phyloP scores from a whole-genome alignment of 2,797 vertebrate genomes.

The Cirrhinus mrigala region DNA sequence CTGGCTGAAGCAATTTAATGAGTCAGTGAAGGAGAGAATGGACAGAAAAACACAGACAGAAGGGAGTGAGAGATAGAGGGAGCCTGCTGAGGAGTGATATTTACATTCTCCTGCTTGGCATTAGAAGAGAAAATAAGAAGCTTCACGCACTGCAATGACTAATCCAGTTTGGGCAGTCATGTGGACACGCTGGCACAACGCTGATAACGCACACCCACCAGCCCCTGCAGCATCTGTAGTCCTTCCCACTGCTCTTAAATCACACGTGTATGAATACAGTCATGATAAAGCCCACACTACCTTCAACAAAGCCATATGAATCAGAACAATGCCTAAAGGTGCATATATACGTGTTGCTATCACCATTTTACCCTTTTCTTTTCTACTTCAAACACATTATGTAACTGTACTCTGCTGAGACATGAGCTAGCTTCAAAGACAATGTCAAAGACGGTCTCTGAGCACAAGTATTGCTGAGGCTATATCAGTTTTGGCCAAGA shows the following conservation, averaged over 20 bases:
- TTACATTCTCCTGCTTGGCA: slow-evolving; percentile 37
- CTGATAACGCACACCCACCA: slow-evolving; percentile 45
- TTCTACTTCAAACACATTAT: slow-evolving; percentile 37
- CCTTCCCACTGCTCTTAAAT: slow-evolving; percentile 20
- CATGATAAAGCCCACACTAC: slow-evolving; percentile 28
- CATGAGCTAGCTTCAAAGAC: slow-evolving; percentile 23
- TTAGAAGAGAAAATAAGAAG: slow-evolving; percentile 40
- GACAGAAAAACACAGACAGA: slow-evolving; percentile 15
- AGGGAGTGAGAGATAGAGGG: slow-evolving; percentile 8
- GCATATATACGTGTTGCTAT: slow-evolving; percentile 27
- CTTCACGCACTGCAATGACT: slow-evolving; percentile 28
- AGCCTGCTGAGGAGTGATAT: slow-evolving; percentile 29
- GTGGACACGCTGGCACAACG: slow-evolving; percentile 14
- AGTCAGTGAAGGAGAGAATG: slow-evolving; percentile 33
- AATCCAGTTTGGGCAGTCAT: slow-evolving; percentile 23
- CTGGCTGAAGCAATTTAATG: slow-evolving; percentile 52
- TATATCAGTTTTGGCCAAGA: neutral
- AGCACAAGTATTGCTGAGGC: neutral
- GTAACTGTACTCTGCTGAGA: slow-evolving; percentile 32
- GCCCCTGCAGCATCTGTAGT: slow-evolving; percentile 33
- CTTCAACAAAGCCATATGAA: neutral
- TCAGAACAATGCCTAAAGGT: neutral
- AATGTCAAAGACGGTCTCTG: neutral
- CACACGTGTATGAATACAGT: neutral
- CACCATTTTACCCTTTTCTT: neutral